Evolutionary conservation across 2,113 vertebrate species (phyloP).

Genomic region (Falco punctatus): DNA sequence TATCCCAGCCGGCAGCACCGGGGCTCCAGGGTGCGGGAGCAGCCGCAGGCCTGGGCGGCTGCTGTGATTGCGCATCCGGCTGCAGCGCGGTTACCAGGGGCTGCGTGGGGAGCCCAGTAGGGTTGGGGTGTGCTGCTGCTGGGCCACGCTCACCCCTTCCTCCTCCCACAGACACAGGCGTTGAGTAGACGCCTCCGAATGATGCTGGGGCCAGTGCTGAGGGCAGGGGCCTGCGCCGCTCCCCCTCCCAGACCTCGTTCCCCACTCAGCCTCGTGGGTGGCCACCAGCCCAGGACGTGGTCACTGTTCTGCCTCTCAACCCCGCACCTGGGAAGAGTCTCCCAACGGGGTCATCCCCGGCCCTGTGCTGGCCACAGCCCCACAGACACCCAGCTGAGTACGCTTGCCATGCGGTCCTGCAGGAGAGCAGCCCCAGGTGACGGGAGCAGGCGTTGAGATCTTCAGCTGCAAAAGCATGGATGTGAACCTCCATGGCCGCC

Average conservation of each 20-base stretch:
- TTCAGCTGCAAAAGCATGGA: background rate
- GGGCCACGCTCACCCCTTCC: accelerated
- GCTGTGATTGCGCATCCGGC: accelerated
- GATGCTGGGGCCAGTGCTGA: background rate
- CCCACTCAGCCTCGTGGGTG: background rate
- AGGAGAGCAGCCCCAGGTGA: background rate
- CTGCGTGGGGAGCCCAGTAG: background rate
- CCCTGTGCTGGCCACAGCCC: background rate
- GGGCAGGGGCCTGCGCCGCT: background rate
- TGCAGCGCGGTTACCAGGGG: accelerated
- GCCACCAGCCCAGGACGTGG: background rate
- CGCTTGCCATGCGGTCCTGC: background rate
- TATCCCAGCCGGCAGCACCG: background rate
- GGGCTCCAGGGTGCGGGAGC: background rate
- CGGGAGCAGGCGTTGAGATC: background rate
- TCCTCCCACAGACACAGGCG: background rate
- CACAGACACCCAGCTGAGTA: background rate
- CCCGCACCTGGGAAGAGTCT: background rate
- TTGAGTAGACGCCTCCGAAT: background rate
- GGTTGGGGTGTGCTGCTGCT: accelerated
- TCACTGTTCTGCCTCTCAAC: background rate
- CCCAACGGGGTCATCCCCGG: background rate
- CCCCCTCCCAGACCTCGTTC: background rate
- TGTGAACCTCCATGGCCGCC: background rate
- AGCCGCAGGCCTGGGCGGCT: accelerated